phyloP scores from a whole-genome alignment of 2,888 invertebrate species.

The Chironomus tentans region DNA sequence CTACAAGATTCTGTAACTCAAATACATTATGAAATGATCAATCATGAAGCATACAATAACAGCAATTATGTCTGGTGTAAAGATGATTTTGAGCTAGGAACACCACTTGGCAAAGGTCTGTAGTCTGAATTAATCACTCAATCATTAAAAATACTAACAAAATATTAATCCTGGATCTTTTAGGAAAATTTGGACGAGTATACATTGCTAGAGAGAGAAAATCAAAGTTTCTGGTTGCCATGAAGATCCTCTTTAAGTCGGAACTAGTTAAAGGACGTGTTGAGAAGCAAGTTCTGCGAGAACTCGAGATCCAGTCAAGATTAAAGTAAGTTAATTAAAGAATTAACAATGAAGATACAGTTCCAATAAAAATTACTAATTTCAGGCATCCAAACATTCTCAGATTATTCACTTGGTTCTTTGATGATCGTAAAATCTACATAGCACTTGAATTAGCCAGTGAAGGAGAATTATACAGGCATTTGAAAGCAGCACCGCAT shows the following conservation, averaged over 20 bases:
- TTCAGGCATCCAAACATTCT: constrained; percentile 72
- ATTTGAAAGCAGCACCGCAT: constrained; percentile 54
- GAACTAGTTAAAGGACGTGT: constrained; percentile 66
- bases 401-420: constrained; percentile 77
- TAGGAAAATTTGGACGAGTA: constrained; percentile 77
- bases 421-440: constrained; percentile 77
- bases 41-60: constrained; percentile 5
- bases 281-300: constrained; percentile 65
- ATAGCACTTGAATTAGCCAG: constrained; percentile 83
- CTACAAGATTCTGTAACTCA: not conserved
- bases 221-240: constrained; percentile 66
- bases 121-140: too few species aligned
- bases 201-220: constrained; percentile 76
- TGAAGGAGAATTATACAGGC: constrained; percentile 75
- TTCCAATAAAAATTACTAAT: too few species aligned
- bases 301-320: constrained; percentile 58
- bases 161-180: too few species aligned
- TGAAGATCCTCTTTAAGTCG: constrained; percentile 73
- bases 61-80: constrained; percentile 56
- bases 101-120: constrained; percentile 68
- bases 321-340: constrained; percentile 39
- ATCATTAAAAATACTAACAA: too few species aligned
- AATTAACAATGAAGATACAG: too few species aligned
- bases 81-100: constrained; percentile 77
- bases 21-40: not conserved